Percentiles rank a stretch among this genome's conserved stretches.
Conservation (phyloP, 2,888 invertebrate species). For the Yponomeuta cagnagella region DNA sequence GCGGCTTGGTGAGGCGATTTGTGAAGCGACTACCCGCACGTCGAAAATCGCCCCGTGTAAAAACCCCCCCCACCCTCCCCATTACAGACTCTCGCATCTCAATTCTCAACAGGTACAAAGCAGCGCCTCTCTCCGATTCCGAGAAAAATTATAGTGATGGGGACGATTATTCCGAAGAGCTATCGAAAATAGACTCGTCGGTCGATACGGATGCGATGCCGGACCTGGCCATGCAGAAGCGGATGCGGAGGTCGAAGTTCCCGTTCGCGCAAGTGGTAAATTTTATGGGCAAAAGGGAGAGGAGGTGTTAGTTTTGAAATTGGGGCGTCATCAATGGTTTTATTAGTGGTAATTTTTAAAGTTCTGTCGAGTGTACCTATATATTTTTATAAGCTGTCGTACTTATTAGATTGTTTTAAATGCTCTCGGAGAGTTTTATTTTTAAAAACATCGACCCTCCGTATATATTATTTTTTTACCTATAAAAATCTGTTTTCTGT, state of each 20-base stretch:
- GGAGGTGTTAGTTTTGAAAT: conserved; percentile 32
- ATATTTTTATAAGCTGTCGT: no score
- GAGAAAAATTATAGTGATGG: background rate
- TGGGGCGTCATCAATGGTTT: background rate
- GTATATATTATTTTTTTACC: no score
- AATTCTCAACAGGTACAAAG: background rate
- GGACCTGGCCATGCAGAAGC: conserved; percentile 31
- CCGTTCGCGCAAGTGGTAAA: conserved; percentile 61
- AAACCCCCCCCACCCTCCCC: no score
- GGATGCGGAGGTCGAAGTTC: conserved; percentile 28
- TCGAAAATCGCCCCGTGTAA: no score
- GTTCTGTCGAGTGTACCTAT: background rate
- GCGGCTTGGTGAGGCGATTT: no score
- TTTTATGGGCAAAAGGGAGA: conserved; percentile 59
- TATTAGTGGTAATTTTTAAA: background rate
- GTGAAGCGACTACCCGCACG: no score
- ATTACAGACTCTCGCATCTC: no score
- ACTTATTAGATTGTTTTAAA: no score
- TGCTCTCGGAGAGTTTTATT: no score
- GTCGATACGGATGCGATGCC: background rate
- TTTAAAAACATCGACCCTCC: no score
- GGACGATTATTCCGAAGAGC: background rate
- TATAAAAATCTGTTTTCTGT: no score
- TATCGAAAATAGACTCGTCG: background rate
- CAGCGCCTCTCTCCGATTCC: background rate